Conservation (phyloP, 2,888 invertebrate genomes). For the Ptilodon capucinus region DNA sequence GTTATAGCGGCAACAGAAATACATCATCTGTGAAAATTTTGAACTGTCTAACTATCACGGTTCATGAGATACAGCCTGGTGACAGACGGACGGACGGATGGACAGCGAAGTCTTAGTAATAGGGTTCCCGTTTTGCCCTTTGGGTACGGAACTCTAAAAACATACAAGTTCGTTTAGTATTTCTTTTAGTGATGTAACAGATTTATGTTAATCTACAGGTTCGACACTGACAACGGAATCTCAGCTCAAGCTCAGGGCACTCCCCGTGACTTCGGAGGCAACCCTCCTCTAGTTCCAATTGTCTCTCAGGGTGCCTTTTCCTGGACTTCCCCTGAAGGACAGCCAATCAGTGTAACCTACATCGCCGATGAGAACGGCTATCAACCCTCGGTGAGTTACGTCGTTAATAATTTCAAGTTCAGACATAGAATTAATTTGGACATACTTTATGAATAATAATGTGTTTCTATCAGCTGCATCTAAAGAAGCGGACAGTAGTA, state of each 20-base stretch:
- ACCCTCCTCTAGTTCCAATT: conserved; percentile 56
- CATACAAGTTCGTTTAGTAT: too few relatives aligned
- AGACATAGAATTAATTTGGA: background rate
- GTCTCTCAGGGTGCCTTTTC: conserved; percentile 79
- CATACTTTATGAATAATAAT: conserved; percentile 1
- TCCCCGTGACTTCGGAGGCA: conserved; percentile 76
- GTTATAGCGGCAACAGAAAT: too few relatives aligned
- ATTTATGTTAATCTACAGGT: conserved; percentile 52
- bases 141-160: too few relatives aligned
- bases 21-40: too few relatives aligned
- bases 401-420: background rate
- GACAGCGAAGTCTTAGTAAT: too few relatives aligned
- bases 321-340: conserved; percentile 85
- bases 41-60: too few relatives aligned
- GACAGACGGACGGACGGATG: too few relatives aligned
- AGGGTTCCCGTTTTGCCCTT: too few relatives aligned
- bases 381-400: conserved; percentile 78
- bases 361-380: conserved; percentile 87
- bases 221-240: conserved; percentile 85
- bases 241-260: conserved; percentile 81
- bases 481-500: background rate
- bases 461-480: background rate
- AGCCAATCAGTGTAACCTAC: conserved; percentile 81
- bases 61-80: too few relatives aligned
- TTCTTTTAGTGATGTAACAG: background rate